phyloP scores from a whole-genome alignment of 1,140 invertebrate genomes.

The Papilio aristodemus region DNA sequence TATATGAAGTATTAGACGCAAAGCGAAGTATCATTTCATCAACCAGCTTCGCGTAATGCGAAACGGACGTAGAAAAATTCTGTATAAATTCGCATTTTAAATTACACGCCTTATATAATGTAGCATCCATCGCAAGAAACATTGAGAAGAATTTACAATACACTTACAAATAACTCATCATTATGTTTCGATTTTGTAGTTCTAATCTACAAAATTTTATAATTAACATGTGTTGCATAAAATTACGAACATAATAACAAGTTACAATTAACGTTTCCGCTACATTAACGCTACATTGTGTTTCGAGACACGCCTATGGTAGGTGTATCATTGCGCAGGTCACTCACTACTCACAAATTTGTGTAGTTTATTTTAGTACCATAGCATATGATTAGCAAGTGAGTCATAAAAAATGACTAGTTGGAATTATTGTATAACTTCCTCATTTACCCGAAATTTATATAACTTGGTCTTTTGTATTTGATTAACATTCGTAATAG shows the following conservation, averaged over 20 bases:
- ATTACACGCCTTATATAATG: too few relatives aligned
- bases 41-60: not conserved
- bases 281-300: conserved; percentile 1
- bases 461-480: too few relatives aligned
- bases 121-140: too few relatives aligned
- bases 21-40: not conserved
- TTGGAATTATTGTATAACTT: not conserved
- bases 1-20: not conserved
- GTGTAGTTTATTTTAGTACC: not conserved
- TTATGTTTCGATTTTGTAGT: too few relatives aligned
- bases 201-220: not conserved
- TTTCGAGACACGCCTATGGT: not conserved
- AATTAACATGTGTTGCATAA: not conserved
- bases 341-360: not conserved
- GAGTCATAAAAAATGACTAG: not conserved
- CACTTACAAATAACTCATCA: too few relatives aligned
- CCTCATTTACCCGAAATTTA: not conserved
- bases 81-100: not conserved
- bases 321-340: not conserved
- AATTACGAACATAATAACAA: not conserved
- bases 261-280: conserved; percentile 15
- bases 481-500: too few relatives aligned
- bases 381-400: not conserved
- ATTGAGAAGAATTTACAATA: too few relatives aligned
- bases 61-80: not conserved